phyloP scores from a whole-genome alignment of 2,797 vertebrate species.

The Onychomys torridus region DNA sequence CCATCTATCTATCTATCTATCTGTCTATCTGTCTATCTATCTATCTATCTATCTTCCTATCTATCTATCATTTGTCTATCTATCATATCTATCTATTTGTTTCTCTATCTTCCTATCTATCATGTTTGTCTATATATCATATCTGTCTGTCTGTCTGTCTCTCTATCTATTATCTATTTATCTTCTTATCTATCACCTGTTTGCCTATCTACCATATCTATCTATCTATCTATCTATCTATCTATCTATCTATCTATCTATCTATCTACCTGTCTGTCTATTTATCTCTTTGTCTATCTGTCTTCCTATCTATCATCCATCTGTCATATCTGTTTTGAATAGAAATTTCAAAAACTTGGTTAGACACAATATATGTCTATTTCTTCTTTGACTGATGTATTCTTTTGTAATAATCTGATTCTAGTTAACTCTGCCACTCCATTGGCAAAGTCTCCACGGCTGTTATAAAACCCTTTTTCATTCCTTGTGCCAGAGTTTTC shows the following conservation, averaged over 20 bases:
- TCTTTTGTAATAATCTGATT: constrained; percentile 27
- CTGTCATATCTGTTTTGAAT: neutral
- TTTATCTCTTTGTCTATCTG: too few relatives aligned
- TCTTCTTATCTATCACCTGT: too few relatives aligned
- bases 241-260: too few relatives aligned
- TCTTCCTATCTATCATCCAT: too few relatives aligned
- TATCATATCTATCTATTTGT: neutral
- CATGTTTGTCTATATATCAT: too few relatives aligned
- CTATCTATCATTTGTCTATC: too few relatives aligned
- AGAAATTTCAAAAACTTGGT: neutral
- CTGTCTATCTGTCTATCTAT: neutral
- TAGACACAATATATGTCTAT: neutral
- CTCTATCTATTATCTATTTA: too few relatives aligned
- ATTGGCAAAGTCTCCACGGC: neutral
- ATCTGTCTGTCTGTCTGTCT: neutral
- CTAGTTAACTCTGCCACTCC: neutral
- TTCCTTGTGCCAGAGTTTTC: neutral
- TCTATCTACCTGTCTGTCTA: too few relatives aligned
- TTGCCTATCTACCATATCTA: too few relatives aligned
- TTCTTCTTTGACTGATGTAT: neutral
- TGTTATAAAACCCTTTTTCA: constrained; percentile 7
- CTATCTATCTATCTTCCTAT: neutral
- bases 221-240: too few relatives aligned
- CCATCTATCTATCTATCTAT: neutral
- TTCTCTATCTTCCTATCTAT: neutral